Evolutionary conservation across 2,113 vertebrate species (phyloP), one percentile per base, ranked within the genome.

Genomic region (Conger conger): DNA sequence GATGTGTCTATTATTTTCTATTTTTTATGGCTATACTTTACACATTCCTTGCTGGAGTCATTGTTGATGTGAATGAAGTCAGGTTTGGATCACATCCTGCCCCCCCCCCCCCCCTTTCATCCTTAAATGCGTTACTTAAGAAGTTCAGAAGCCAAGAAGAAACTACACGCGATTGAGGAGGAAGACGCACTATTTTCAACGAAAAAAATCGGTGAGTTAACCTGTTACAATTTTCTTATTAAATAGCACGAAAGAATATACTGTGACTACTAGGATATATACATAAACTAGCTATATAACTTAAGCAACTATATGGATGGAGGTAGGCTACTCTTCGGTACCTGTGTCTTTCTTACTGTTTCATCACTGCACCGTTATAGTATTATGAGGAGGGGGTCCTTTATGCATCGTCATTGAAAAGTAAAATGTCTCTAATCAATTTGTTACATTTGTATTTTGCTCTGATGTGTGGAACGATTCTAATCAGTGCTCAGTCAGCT

Each of bases 31-130:
- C 20, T 20, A 36, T 4, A 40, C 40, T 53, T 83, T 50, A 76
- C 33, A 76, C 50, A 83, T 76, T 76, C 82, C 40, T 77, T 15
- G 73, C 18, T 76, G 68, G 53, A 18, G 50, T 82, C 80, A 78
- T 76, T 82, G 85, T 86, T 82, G 76, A 82, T 82, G 50, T 38
- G 73, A 54, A 81, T 82, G 80, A 37, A 78, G 27, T 35, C n/a
- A 11, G 35, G 54, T 77, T 68, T 78, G 80, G 60, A 57, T 77
- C 17, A 38, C 36, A 77, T 30, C 33, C 63, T 30, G 15, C 50
- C 73, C 13, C 80, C 45, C 20, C 42, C 79, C 20, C 13, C 35
- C 7, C 33, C 27, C 30, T 81, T 38, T n/a, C 36, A 80, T 20
- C 15, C 38, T 33, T 83, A 83, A 83, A 83, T 83, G 63, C 42